Conservation (phyloP, 1,140 invertebrate genomes). For the Drosophila parabipectinata region DNA sequence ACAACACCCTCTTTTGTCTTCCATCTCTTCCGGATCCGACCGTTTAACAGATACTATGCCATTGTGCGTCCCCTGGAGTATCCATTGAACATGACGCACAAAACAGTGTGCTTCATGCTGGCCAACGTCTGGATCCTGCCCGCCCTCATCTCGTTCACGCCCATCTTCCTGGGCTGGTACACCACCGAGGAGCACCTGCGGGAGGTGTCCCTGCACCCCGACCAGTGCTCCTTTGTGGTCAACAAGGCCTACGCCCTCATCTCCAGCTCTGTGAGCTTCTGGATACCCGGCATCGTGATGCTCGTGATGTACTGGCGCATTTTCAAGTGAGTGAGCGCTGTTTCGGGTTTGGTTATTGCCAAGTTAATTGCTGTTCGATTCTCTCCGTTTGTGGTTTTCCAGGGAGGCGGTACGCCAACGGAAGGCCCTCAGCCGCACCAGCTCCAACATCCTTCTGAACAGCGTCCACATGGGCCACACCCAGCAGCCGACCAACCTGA, state of each 20-base stretch:
- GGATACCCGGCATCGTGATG: slow-evolving; percentile 97
- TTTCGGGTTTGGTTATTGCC: neutral
- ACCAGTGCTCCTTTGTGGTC: slow-evolving; percentile 93
- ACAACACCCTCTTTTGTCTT: neutral
- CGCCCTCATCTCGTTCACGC: slow-evolving; percentile 96
- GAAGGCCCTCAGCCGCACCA: slow-evolving; percentile 92
- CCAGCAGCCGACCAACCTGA: slow-evolving; percentile 87
- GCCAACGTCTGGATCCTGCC: slow-evolving; percentile 95
- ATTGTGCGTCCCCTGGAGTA: slow-evolving; percentile 95
- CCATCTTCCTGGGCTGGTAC: slow-evolving; percentile 97
- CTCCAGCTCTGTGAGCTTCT: slow-evolving; percentile 96
- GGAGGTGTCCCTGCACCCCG: slow-evolving; percentile 88
- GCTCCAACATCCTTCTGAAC: slow-evolving; percentile 92
- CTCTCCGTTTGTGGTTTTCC: slow-evolving; percentile 71
- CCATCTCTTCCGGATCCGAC: neutral
- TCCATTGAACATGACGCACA: slow-evolving; percentile 93
- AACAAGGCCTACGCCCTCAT: slow-evolving; percentile 95
- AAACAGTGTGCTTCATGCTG: slow-evolving; percentile 92
- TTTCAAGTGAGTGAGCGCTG: slow-evolving; percentile 88
- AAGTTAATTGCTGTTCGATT: slow-evolving; percentile 30
- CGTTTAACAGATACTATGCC: slow-evolving; percentile 88
- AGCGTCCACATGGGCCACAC: slow-evolving; percentile 92
- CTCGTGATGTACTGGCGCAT: slow-evolving; percentile 95
- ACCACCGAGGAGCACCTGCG: slow-evolving; percentile 91
- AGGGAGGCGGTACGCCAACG: slow-evolving; percentile 94